These are phyloP conservation scores for Cyrtonyx montezumae DNA, from an alignment of 2,113 vertebrate genomes.

Conservation along the genomic window DNA sequence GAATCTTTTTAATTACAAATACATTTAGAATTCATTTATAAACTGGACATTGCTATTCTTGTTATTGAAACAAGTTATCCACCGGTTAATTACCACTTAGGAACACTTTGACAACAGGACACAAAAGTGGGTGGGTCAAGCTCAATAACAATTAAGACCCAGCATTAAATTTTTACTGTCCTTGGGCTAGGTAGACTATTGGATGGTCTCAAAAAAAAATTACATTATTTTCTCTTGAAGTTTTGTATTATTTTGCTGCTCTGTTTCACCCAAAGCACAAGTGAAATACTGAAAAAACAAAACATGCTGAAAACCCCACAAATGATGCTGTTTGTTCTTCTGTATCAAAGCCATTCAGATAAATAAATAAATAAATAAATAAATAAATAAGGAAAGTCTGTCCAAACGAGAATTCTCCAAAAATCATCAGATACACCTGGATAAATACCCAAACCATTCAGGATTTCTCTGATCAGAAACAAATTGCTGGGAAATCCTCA, in stretches of 20 bases:
- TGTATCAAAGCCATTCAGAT: conserved; percentile 15
- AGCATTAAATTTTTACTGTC: not conserved
- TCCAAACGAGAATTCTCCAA: conserved; percentile 21
- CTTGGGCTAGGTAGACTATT: not conserved
- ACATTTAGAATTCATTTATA: not conserved
- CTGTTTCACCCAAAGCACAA: not conserved
- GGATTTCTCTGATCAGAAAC: not conserved
- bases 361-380: no score
- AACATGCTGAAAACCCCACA: not conserved
- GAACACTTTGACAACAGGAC: not conserved
- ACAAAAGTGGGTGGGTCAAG: not conserved
- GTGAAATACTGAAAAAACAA: not conserved
- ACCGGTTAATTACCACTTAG: not conserved
- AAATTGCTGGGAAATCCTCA: not conserved
- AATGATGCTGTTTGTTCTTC: not conserved
- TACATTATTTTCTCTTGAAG: not conserved
- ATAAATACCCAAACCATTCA: not conserved
- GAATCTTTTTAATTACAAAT: not conserved
- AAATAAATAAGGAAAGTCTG: no score
- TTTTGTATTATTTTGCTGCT: not conserved
- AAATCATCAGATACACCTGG: conserved; percentile 1
- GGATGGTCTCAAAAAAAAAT: not conserved
- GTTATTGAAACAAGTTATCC: not conserved
- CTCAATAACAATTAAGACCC: not conserved
- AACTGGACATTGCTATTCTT: not conserved